Conservation (phyloP, 1,140 invertebrate genomes). For the Cotesia glomerata region DNA sequence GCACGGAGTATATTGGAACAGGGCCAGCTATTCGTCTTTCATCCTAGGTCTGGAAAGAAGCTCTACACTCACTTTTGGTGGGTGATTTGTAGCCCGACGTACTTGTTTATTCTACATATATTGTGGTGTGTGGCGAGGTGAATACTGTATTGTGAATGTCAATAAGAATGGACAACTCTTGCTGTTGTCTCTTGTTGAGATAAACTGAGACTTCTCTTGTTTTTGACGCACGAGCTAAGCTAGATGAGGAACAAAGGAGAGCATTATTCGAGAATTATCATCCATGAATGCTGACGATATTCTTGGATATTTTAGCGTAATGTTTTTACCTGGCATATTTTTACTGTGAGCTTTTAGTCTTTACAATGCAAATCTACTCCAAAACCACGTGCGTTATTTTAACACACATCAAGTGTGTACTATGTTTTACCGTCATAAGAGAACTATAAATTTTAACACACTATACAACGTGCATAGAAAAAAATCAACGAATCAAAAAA, state of each 20-base stretch:
- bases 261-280: slow-evolving; percentile 33
- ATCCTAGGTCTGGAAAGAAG: slow-evolving; percentile 36
- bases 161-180: slow-evolving; percentile 33
- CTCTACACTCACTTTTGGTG: slow-evolving; percentile 39
- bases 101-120: neutral
- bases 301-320: no score
- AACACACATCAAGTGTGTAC: no score
- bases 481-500: no score
- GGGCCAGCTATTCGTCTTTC: slow-evolving; percentile 39
- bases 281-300: slow-evolving; percentile 1
- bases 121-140: no score
- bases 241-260: slow-evolving; percentile 21
- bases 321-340: no score
- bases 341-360: no score
- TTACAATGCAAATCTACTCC: no score
- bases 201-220: slow-evolving; percentile 35
- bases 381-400: no score
- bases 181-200: slow-evolving; percentile 37
- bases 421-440: no score
- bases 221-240: slow-evolving; percentile 31
- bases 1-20: slow-evolving; percentile 37
- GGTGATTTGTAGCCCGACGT: slow-evolving; percentile 32
- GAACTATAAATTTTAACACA: no score
- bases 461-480: no score
- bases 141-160: slow-evolving; percentile 31